Conservation (phyloP, 2,113 vertebrate species). For the Prinia subflava region DNA sequence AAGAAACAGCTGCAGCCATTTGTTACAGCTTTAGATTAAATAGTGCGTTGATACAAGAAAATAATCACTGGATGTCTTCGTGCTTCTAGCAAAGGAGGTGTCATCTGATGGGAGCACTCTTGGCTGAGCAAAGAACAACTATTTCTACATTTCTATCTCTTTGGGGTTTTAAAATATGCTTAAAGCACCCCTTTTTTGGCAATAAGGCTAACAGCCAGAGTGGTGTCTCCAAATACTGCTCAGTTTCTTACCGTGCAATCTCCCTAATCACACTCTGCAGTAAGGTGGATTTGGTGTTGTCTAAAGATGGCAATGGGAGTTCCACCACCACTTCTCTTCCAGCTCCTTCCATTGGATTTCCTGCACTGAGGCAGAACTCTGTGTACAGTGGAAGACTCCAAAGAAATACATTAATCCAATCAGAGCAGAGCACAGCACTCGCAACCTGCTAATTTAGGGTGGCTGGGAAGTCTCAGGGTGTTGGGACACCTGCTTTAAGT, state of each 20-base stretch:
- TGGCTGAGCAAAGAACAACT: not conserved
- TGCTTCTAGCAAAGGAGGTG: accelerated
- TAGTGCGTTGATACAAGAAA: not conserved
- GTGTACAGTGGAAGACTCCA: not conserved
- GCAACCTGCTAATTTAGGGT: too few species aligned
- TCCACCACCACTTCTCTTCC: not conserved
- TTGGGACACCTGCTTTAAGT: not conserved
- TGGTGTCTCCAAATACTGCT: not conserved
- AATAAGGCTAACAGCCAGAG: not conserved
- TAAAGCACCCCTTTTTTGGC: not conserved
- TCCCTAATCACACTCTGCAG: not conserved
- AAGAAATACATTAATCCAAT: not conserved
- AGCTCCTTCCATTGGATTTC: not conserved
- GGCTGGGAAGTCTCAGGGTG: not conserved
- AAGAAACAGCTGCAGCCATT: conserved; percentile 41
- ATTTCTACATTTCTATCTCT: not conserved
- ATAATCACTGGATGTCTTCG: not conserved
- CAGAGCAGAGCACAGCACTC: not conserved
- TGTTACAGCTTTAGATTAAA: not conserved
- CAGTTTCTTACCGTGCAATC: not conserved
- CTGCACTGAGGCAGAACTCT: not conserved
- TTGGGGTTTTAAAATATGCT: accelerated
- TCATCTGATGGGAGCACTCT: not conserved
- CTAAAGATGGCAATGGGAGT: not conserved
- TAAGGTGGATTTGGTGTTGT: not conserved